Percentiles rank a stretch among this genome's conserved stretches.
Conservation (phyloP, 1,140 invertebrate species). For the Cecropterus lyciades region DNA sequence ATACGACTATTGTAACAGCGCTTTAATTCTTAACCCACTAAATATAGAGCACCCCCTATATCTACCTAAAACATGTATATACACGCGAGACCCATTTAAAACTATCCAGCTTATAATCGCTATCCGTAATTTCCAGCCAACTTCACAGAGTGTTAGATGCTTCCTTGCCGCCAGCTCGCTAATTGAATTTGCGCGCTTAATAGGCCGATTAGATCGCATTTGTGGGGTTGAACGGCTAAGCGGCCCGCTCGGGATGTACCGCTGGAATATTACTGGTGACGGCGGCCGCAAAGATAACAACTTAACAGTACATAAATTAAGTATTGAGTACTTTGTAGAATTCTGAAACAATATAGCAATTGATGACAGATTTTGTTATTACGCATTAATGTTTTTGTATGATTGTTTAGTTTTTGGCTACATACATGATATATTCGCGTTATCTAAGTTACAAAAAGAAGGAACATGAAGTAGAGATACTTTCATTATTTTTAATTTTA, state of each 20-base stretch:
- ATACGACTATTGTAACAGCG: no score
- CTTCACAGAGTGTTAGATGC: constrained; percentile 37
- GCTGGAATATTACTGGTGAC: constrained; percentile 32
- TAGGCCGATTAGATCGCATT: constrained; percentile 57
- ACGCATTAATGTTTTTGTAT: no score
- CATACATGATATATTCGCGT: no score
- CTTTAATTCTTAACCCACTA: no score
- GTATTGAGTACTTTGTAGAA: not conserved
- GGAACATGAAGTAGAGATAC: no score
- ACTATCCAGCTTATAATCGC: constrained; percentile 25
- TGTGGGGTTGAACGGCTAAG: constrained; percentile 48
- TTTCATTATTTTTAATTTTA: no score
- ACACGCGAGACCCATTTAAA: constrained; percentile 3
- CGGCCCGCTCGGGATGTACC: constrained; percentile 22
- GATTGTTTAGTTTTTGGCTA: no score
- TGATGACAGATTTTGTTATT: no score
- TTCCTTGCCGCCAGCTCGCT: constrained; percentile 48
- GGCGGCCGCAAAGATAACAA: constrained; percentile 2
- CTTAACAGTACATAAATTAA: not conserved
- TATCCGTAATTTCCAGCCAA: constrained; percentile 21
- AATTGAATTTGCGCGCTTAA: constrained; percentile 61
- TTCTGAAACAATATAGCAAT: no score
- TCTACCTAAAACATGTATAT: not conserved
- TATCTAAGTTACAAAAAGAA: no score
- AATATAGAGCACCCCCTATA: no score